Conservation (phyloP, 1,140 invertebrate genomes). For the Psilanteris sp. region DNA sequence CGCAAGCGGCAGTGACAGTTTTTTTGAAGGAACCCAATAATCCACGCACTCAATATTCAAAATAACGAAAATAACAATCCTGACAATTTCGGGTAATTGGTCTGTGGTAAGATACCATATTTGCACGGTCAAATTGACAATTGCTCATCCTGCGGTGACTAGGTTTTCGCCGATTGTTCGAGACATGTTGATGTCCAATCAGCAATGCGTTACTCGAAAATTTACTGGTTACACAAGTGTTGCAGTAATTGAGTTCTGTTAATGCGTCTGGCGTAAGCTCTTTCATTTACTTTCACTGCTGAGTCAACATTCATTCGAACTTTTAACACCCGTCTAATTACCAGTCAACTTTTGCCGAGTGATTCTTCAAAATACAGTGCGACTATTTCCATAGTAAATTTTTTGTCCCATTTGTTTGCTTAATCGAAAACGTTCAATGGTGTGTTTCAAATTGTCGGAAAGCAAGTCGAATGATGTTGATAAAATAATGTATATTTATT, state of each 20-base stretch:
- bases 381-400: conserved; percentile 9
- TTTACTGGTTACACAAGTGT: conserved; percentile 58
- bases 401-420: conserved; percentile 13
- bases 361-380: conserved; percentile 27
- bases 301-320: conserved; percentile 58
- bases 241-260: conserved; percentile 58
- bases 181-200: conserved; percentile 60
- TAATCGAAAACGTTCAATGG: too few relatives aligned
- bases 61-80: conserved; percentile 55
- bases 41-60: conserved; percentile 49
- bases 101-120: conserved; percentile 57
- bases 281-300: conserved; percentile 56
- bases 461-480: too few relatives aligned
- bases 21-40: conserved; percentile 41
- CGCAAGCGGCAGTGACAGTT: conserved; percentile 10
- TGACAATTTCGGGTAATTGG: conserved; percentile 54
- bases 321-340: conserved; percentile 63
- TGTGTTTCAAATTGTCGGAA: too few relatives aligned
- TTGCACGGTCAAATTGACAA: conserved; percentile 25
- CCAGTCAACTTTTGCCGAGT: conserved; percentile 34
- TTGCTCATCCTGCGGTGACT: conserved; percentile 18
- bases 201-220: conserved; percentile 60
- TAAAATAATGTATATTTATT: too few relatives aligned
- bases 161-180: conserved; percentile 50
- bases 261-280: conserved; percentile 51